These are phyloP conservation scores for Danaus chrysippus DNA, from an alignment of 2,888 invertebrate species.

Conservation along the genomic window DNA sequence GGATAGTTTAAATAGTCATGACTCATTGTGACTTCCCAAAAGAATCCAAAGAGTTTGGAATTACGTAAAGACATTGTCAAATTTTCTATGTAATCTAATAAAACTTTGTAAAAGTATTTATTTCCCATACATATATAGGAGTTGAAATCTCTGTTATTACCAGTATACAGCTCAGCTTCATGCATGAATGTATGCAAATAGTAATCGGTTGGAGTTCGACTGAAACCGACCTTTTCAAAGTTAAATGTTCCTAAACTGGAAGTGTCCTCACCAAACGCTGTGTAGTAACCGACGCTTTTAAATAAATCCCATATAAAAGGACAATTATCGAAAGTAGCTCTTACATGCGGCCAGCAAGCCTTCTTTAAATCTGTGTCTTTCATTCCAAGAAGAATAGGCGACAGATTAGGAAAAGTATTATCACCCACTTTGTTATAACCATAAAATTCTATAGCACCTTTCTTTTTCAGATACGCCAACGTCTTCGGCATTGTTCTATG, in stretches of 20 bases:
- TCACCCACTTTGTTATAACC: constrained; percentile 97
- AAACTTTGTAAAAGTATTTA: constrained; percentile 82
- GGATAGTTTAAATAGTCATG: constrained; percentile 92
- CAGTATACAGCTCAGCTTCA: constrained; percentile 83
- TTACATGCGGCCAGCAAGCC: constrained; percentile 80
- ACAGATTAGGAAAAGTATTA: constrained; percentile 95
- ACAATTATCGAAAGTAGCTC: constrained; percentile 85
- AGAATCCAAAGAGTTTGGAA: constrained; percentile 87
- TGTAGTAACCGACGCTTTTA: constrained; percentile 84
- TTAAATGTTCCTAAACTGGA: constrained; percentile 89
- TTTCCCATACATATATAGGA: constrained; percentile 85
- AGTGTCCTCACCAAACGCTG: constrained; percentile 91
- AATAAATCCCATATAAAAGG: constrained; percentile 92
- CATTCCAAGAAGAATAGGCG: constrained; percentile 88
- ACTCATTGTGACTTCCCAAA: constrained; percentile 90
- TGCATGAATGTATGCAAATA: constrained; percentile 87
- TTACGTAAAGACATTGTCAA: constrained; percentile 79
- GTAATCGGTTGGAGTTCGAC: constrained; percentile 89
- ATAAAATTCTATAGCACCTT: constrained; percentile 86
- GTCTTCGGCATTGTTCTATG: constrained; percentile 90
- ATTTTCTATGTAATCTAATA: constrained; percentile 84
- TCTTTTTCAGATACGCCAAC: constrained; percentile 76
- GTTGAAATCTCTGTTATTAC: constrained; percentile 82
- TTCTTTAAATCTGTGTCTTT: constrained; percentile 81
- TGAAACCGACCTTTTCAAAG: constrained; percentile 87